Percentiles rank a stretch among this genome's conserved stretches.
Evolutionary conservation across 2,888 invertebrate genomes (phyloP).

Genomic region (Strigamia maritima): DNA sequence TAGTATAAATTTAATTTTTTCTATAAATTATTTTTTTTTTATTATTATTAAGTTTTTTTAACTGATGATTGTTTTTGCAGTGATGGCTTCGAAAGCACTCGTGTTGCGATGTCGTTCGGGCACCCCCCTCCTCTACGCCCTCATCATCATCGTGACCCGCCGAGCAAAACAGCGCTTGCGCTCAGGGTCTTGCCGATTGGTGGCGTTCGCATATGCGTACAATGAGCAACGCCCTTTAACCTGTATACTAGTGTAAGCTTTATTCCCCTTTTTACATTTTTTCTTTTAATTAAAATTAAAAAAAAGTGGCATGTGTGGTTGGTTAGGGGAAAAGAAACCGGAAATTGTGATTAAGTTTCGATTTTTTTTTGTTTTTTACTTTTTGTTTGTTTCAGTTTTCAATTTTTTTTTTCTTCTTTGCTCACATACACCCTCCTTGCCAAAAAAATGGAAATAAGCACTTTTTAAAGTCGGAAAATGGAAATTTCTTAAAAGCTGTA

Average conservation of each 20-base stretch:
- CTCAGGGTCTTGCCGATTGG: conserved; percentile 1
- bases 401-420: not conserved
- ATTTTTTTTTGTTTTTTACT: not conserved
- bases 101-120: conserved; percentile 1
- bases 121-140: conserved; percentile 24
- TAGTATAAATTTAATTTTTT: too few relatives aligned
- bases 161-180: conserved; percentile 2
- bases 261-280: not conserved
- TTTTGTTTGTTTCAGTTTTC: not conserved
- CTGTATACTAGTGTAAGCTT: conserved; percentile 29
- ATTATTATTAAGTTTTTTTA: not conserved
- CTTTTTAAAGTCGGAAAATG: too few relatives aligned
- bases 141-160: conserved; percentile 29
- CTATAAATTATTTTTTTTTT: not conserved
- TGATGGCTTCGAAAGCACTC: conserved; percentile 9
- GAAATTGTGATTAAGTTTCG: not conserved
- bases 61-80: conserved; percentile 18
- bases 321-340: not conserved
- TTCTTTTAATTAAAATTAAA: not conserved
- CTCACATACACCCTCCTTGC: not conserved
- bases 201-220: conserved; percentile 34
- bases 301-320: not conserved
- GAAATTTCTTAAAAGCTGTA: too few relatives aligned
- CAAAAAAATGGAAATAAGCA: too few relatives aligned
- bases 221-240: conserved; percentile 30